A percentile compares a stretch with the other conserved stretches of the same genome.
These are phyloP conservation scores for Brachionus koreanus DNA, from an alignment of 1,140 invertebrate genomes.

Conservation along the genomic window DNA sequence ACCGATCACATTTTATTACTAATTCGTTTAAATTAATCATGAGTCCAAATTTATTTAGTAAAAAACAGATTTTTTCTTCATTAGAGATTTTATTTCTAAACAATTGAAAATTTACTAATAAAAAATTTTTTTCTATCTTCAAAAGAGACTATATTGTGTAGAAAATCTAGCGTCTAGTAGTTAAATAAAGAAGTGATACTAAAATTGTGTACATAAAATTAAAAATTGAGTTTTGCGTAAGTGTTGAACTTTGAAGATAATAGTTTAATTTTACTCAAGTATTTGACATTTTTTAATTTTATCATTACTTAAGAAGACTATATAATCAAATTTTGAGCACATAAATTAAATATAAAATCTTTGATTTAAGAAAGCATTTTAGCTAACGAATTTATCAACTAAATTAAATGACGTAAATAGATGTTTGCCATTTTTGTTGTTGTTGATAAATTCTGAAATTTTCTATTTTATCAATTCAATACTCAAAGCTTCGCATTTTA, in stretches of 20 bases:
- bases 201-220: background rate
- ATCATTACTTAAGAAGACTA: background rate
- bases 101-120: no score
- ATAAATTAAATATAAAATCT: background rate
- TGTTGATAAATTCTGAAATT: background rate
- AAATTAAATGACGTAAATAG: background rate
- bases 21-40: no score
- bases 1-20: no score
- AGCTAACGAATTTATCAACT: background rate
- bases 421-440: background rate
- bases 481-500: background rate
- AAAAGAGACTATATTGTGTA: background rate
- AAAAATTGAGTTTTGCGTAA: background rate
- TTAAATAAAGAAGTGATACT: background rate
- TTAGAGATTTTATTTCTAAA: no score
- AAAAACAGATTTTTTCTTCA: no score
- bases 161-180: background rate
- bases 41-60: no score
- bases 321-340: background rate
- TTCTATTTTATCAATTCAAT: background rate
- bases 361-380: background rate
- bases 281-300: background rate
- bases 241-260: background rate
- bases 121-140: no score
- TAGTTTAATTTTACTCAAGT: background rate